Conservation (phyloP, 35 echinoderm and acorn worm genomes). For the Lytechinus variegatus region DNA sequence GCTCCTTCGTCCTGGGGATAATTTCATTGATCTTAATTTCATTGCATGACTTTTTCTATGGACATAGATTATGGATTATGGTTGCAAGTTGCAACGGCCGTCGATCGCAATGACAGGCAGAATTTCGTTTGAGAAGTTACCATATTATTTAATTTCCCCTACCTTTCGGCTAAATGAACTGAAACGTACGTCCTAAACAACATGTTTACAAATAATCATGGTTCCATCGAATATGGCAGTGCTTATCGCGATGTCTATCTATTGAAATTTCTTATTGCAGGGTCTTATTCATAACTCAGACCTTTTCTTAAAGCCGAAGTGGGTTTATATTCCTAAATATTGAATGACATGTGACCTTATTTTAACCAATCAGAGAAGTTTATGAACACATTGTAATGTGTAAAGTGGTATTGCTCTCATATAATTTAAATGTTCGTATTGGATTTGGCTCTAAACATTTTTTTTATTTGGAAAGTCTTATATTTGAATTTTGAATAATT, state of each 20-base stretch:
- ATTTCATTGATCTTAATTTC: slow-evolving; percentile 50
- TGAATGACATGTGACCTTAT: not conserved
- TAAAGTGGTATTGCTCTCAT: not conserved
- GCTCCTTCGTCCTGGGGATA: not conserved
- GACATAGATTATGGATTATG: not conserved
- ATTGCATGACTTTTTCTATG: not conserved
- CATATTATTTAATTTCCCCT: not conserved
- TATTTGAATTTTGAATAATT: not conserved
- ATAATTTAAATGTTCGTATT: not conserved
- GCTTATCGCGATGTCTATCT: not conserved
- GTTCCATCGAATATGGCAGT: not conserved
- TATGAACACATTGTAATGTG: too few relatives aligned
- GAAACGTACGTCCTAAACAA: not conserved
- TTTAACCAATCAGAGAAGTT: too few relatives aligned
- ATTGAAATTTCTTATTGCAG: not conserved
- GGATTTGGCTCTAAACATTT: too few relatives aligned
- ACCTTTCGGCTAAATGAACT: not conserved
- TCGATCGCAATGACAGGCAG: not conserved
- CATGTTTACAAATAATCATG: not conserved
- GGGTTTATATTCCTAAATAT: not conserved
- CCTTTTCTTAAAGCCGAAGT: too few relatives aligned
- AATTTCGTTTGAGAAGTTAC: not conserved
- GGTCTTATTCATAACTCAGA: not conserved
- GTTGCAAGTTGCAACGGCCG: not conserved
- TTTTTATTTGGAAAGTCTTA: too few relatives aligned